phyloP scores from a whole-genome alignment of 2,113 vertebrate genomes.

The Alectura lathami region DNA sequence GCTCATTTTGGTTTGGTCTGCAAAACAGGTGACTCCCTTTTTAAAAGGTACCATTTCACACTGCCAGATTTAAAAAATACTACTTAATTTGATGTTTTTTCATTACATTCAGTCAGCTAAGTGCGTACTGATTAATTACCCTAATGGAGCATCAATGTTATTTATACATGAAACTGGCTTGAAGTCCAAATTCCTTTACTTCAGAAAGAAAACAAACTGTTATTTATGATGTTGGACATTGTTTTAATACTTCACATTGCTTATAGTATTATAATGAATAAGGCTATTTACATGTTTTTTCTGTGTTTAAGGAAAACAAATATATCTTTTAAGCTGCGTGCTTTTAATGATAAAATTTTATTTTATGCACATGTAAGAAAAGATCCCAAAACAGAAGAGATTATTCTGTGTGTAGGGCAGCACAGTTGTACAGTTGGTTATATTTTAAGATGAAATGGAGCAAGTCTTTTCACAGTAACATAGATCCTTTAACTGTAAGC shows the following conservation, averaged over 20 bases:
- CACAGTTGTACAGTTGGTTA: background rate
- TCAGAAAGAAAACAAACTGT: background rate
- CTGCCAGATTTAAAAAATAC: background rate
- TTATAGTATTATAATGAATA: background rate
- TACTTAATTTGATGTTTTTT: background rate
- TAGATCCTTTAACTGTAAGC: background rate
- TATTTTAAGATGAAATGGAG: background rate
- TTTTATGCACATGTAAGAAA: background rate
- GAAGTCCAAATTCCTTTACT: background rate
- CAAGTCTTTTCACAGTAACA: background rate
- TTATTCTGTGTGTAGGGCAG: background rate
- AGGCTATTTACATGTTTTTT: background rate
- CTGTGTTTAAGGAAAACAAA: background rate
- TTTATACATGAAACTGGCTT: background rate
- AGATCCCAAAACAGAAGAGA: background rate
- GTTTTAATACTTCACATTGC: background rate
- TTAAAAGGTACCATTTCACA: background rate
- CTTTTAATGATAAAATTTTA: background rate
- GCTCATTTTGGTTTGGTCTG: background rate
- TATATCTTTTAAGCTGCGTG: background rate
- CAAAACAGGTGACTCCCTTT: background rate
- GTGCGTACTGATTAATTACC: background rate
- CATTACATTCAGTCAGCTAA: rapidly evolving
- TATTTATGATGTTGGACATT: background rate
- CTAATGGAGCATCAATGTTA: background rate